A percentile compares a stretch with the other conserved stretches of the same genome.
phyloP scores from a whole-genome alignment of 2,888 invertebrate species.

The Cheilosia vernalis region DNA sequence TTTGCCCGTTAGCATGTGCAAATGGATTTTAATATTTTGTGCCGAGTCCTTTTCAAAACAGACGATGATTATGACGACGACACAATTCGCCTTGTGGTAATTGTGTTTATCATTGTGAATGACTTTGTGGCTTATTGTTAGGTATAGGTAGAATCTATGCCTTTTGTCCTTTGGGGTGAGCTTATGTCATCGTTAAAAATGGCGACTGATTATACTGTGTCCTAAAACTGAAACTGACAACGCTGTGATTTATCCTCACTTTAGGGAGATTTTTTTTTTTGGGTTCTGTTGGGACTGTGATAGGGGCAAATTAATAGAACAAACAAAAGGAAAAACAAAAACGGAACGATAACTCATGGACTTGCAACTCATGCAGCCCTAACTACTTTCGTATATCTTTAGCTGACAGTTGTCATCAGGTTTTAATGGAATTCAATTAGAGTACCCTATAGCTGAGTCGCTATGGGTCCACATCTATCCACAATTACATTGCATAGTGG shows the following conservation, averaged over 20 bases:
- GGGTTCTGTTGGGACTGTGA: not conserved
- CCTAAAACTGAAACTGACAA: slow-evolving; percentile 46
- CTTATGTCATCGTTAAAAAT: slow-evolving; percentile 48
- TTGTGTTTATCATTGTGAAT: slow-evolving; percentile 12
- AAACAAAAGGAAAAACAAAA: slow-evolving; percentile 6
- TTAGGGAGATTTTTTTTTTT: slow-evolving; percentile 5
- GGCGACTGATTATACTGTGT: slow-evolving; percentile 26
- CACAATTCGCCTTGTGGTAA: slow-evolving; percentile 1
- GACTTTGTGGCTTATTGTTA: slow-evolving; percentile 32
- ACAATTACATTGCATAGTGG: slow-evolving; percentile 10
- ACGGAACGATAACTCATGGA: slow-evolving; percentile 3
- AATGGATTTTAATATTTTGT: slow-evolving; percentile 48
- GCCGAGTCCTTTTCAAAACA: not conserved
- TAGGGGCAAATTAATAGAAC: slow-evolving; percentile 3
- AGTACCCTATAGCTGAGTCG: not conserved
- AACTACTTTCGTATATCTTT: not conserved
- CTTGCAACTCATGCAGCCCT: slow-evolving; percentile 12
- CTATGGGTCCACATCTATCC: not conserved
- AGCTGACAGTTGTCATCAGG: slow-evolving; percentile 30
- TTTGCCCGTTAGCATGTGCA: slow-evolving; percentile 19
- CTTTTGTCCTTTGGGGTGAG: slow-evolving; percentile 10
- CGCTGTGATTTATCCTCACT: slow-evolving; percentile 48
- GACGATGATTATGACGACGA: not conserved
- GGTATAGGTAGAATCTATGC: not conserved
- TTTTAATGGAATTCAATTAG: slow-evolving; percentile 58